A percentile compares a stretch with the other conserved stretches of the same genome.
Conservation (phyloP, 2,888 invertebrate genomes). For the Ormyrus nitidulus region DNA sequence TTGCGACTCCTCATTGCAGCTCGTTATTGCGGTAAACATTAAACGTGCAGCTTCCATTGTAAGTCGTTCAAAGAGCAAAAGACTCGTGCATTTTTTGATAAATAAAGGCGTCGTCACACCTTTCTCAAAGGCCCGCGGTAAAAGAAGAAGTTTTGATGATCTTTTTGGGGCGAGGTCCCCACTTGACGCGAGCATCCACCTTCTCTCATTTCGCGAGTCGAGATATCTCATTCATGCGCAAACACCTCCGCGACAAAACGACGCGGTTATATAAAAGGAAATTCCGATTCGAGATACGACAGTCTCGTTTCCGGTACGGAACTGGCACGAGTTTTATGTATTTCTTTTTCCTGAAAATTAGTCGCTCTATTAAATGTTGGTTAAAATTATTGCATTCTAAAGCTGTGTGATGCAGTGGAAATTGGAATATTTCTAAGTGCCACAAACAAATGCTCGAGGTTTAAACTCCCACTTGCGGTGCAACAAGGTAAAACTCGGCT, state of each 20-base stretch:
- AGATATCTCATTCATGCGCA: slow-evolving; percentile 1
- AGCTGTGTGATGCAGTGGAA: no score
- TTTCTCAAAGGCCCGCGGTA: not conserved
- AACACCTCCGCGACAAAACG: not conserved
- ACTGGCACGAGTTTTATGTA: no score
- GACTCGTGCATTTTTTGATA: not conserved
- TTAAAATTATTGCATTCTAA: no score
- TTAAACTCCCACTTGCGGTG: no score
- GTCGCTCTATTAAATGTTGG: no score
- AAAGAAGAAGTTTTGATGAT: not conserved
- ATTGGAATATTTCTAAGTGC: no score
- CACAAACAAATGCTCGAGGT: no score
- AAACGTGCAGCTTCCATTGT: not conserved
- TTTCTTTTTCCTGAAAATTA: no score
- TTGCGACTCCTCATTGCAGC: not conserved
- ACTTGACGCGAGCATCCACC: not conserved
- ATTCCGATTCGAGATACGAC: not conserved
- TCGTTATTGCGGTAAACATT: not conserved
- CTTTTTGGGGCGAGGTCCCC: not conserved
- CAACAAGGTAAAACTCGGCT: no score
- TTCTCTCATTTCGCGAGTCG: not conserved
- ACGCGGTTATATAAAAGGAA: not conserved
- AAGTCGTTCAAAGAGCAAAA: not conserved
- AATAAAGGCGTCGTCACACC: not conserved
- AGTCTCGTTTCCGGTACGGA: not conserved